These are phyloP conservation scores for Umimayanthus chanpuru DNA, from an alignment of 92 coral and sea anemone genomes.

Conservation along the genomic window DNA sequence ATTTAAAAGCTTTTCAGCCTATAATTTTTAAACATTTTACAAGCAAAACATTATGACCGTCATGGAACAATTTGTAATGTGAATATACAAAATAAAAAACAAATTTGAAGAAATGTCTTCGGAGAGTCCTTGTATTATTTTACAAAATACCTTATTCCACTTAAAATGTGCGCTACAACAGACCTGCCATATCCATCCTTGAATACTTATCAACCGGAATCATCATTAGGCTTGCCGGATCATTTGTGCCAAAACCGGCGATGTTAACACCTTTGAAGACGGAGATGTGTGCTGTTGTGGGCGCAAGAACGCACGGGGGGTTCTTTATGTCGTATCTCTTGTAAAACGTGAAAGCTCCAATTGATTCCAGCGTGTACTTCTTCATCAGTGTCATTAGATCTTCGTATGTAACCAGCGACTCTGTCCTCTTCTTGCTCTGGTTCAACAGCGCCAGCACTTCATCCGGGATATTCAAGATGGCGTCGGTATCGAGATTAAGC, in stretches of 20 bases:
- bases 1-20: no score
- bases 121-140: no score
- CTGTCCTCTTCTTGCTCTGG: conserved; percentile 26
- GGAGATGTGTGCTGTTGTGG: conserved; percentile 86
- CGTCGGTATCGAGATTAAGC: conserved; percentile 79
- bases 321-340: conserved; percentile 64
- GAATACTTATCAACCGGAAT: conserved; percentile 33
- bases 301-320: conserved; percentile 64
- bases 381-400: conserved; percentile 60
- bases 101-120: no score
- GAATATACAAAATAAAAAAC: no score
- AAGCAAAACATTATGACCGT: no score
- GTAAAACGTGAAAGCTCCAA: conserved; percentile 66
- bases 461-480: conserved; percentile 64
- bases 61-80: no score
- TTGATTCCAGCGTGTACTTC: conserved; percentile 61
- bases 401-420: not conserved
- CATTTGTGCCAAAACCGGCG: conserved; percentile 66
- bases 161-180: no score
- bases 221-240: conserved; percentile 48
- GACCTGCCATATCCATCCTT: conserved; percentile 42
- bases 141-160: no score
- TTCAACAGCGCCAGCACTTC: conserved; percentile 46
- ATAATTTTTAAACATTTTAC: no score
- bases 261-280: conserved; percentile 80